Conservation (phyloP, 1,140 invertebrate genomes). For the Atta texana region DNA sequence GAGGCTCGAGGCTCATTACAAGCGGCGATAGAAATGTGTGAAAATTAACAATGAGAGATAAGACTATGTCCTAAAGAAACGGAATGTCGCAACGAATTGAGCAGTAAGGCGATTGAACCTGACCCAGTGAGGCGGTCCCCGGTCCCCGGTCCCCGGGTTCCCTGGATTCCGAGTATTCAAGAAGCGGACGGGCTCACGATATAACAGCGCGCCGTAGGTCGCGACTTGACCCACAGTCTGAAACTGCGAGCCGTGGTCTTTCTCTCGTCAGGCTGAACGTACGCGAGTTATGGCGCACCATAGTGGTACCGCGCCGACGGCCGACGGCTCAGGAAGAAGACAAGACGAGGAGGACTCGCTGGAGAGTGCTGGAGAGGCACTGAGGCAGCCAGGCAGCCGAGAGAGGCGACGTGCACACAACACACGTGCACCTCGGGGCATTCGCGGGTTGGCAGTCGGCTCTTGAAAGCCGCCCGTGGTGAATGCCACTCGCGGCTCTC, state of each 20-base stretch:
- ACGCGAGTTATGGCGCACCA: not conserved
- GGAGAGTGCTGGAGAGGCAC: constrained; percentile 51
- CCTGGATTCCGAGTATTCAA: constrained; percentile 30
- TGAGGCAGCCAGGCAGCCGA: not conserved
- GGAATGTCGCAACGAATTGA: not conserved
- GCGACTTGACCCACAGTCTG: constrained; percentile 81
- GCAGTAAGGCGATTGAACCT: not conserved
- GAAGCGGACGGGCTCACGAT: constrained; percentile 24
- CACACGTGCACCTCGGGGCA: constrained; percentile 75
- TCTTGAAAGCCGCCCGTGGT: constrained; percentile 76
- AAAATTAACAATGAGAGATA: not conserved
- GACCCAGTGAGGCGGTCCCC: constrained; percentile 56
- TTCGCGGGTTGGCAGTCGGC: constrained; percentile 76
- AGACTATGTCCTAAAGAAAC: not conserved
- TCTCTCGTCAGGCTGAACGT: constrained; percentile 9
- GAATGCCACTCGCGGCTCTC: constrained; percentile 73
- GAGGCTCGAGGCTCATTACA: too few species aligned
- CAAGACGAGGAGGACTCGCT: constrained; percentile 35
- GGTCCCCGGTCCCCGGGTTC: not conserved
- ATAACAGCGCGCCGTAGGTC: constrained; percentile 76
- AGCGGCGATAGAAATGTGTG: not conserved
- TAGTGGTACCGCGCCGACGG: constrained; percentile 34
- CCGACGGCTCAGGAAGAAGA: constrained; percentile 20
- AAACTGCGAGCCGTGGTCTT: constrained; percentile 13
- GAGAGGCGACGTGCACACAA: constrained; percentile 62